A percentile compares a stretch with the other conserved stretches of the same genome.
Conservation (phyloP, 2,113 vertebrate species). For the Rallus limicola region DNA sequence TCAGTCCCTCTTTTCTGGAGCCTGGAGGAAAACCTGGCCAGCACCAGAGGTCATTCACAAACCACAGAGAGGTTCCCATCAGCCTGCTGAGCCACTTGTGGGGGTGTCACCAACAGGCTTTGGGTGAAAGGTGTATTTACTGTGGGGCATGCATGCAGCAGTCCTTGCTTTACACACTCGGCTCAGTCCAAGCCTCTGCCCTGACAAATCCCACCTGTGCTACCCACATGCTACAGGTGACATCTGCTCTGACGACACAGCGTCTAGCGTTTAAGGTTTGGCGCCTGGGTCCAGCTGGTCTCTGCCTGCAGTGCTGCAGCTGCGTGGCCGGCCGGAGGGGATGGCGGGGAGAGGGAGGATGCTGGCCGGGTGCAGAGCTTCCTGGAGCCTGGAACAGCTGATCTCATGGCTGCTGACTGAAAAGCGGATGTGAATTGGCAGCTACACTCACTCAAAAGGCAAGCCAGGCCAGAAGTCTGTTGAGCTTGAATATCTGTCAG, state of each 20-base stretch:
- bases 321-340: not conserved
- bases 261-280: not conserved
- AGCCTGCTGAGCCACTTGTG: not conserved
- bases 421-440: constrained; percentile 54
- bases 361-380: not conserved
- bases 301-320: not conserved
- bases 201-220: not conserved
- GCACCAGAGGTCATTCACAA: not conserved
- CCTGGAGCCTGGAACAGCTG: constrained; percentile 43
- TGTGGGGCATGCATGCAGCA: not conserved
- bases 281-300: not conserved
- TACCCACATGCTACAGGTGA: not conserved
- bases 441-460: not conserved
- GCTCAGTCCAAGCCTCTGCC: not conserved
- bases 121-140: not conserved
- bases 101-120: not conserved
- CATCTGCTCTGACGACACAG: not conserved
- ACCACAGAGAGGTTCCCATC: not conserved
- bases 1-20: not conserved
- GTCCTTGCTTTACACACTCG: not conserved
- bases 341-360: not conserved
- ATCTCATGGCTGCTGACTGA: constrained; percentile 44
- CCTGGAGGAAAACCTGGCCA: not conserved
- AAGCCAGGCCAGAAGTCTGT: constrained; percentile 10
- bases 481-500: not conserved